Conservation (phyloP, 2,888 invertebrate genomes). For the Idaea dimidiata region DNA sequence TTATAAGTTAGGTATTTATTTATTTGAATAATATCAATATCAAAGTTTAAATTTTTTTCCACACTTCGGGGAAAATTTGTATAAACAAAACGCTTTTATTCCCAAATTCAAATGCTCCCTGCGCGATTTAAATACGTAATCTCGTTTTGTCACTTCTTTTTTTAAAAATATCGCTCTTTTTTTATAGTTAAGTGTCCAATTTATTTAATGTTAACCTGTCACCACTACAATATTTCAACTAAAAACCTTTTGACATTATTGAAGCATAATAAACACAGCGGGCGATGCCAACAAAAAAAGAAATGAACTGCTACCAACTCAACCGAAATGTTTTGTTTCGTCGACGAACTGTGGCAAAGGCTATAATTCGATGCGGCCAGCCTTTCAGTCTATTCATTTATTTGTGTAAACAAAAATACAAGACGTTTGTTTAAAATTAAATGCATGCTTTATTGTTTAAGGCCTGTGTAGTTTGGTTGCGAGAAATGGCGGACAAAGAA, state of each 20-base stretch:
- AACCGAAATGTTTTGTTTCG: constrained; percentile 12
- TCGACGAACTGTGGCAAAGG: constrained; percentile 15
- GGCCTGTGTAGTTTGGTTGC: background rate
- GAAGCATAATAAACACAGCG: background rate
- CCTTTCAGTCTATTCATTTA: background rate
- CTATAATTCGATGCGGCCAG: constrained; percentile 18
- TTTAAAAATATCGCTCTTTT: no score
- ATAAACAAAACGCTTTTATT: no score
- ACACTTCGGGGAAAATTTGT: no score
- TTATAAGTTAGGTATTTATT: no score
- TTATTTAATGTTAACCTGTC: background rate
- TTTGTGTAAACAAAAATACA: background rate
- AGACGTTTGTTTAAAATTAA: background rate
- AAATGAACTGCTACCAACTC: constrained; percentile 18
- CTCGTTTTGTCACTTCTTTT: no score
- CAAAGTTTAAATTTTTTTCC: no score
- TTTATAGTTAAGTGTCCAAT: no score
- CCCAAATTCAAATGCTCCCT: no score
- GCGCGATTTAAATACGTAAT: no score
- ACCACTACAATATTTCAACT: background rate
- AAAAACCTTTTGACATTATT: background rate
- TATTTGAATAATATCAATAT: no score
- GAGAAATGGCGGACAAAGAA: background rate
- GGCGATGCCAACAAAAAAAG: constrained; percentile 5
- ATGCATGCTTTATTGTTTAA: background rate